These are phyloP conservation scores for Hydroisotoma schaefferi DNA, from an alignment of 2,888 invertebrate species.

Conservation along the genomic window DNA sequence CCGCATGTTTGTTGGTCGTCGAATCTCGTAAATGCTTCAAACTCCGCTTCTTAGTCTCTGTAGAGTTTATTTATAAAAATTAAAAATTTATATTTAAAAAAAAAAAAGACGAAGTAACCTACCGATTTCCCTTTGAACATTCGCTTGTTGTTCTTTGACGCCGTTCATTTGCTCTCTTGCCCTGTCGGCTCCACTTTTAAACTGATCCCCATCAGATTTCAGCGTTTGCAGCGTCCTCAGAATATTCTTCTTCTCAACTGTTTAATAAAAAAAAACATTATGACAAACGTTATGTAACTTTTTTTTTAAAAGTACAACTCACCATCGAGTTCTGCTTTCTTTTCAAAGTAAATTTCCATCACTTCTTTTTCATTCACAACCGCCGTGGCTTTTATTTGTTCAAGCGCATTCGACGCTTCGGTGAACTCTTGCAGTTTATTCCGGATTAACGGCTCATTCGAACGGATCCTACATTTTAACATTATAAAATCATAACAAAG, in stretches of 20 bases:
- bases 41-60: slow-evolving; percentile 5
- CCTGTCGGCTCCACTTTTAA: slow-evolving; percentile 16
- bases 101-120: background rate
- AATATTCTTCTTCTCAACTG: background rate
- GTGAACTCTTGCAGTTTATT: slow-evolving; percentile 3
- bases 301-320: no score
- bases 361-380: slow-evolving; percentile 17
- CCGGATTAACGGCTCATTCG: background rate
- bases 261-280: no score
- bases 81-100: background rate
- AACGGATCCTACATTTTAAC: background rate
- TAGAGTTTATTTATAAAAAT: background rate
- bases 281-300: no score
- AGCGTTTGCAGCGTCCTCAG: slow-evolving; percentile 11
- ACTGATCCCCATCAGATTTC: slow-evolving; percentile 27
- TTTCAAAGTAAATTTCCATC: slow-evolving; percentile 5
- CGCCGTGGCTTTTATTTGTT: slow-evolving; percentile 3
- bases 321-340: slow-evolving; percentile 13
- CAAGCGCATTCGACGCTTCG: background rate
- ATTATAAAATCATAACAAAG: no score
- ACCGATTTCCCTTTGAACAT: background rate
- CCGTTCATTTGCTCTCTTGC: slow-evolving; percentile 8
- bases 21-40: slow-evolving; percentile 13
- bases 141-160: background rate
- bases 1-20: slow-evolving; percentile 25